Conservation (phyloP, 2,888 invertebrate species). For the Eilema sororculum region DNA sequence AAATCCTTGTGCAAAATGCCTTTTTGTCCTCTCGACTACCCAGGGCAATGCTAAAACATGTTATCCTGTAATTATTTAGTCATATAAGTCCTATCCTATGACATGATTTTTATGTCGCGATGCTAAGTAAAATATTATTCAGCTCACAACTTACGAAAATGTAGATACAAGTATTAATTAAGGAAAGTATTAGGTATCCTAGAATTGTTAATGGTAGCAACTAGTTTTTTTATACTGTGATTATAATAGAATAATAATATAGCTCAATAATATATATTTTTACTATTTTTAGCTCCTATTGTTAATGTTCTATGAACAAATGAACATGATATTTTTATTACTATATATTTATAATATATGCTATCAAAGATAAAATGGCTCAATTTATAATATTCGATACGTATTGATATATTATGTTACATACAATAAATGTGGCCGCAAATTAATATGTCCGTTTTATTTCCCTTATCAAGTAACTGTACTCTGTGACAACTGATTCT, state of each 20-base stretch:
- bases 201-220: constrained; percentile 12
- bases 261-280: constrained; percentile 5
- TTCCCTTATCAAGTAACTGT: constrained; percentile 6
- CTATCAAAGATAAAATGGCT: neutral
- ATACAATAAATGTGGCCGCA: constrained; percentile 11
- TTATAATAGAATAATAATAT: constrained; percentile 18
- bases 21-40: neutral
- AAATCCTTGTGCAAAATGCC: too few species aligned
- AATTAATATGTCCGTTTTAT: constrained; percentile 10
- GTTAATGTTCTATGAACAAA: constrained; percentile 5
- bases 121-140: neutral
- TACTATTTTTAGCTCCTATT: constrained; percentile 7
- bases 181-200: neutral
- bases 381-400: constrained; percentile 5
- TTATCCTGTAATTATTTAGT: neutral
- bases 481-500: neutral
- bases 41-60: neutral
- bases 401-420: neutral
- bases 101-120: neutral
- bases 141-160: neutral
- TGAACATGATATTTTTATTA: neutral
- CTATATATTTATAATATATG: neutral
- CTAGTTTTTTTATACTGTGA: constrained; percentile 17
- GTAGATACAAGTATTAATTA: neutral
- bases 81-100: neutral